Evolutionary conservation across 2,888 invertebrate genomes (phyloP).

Genomic region (Heteropelma amictum): DNA sequence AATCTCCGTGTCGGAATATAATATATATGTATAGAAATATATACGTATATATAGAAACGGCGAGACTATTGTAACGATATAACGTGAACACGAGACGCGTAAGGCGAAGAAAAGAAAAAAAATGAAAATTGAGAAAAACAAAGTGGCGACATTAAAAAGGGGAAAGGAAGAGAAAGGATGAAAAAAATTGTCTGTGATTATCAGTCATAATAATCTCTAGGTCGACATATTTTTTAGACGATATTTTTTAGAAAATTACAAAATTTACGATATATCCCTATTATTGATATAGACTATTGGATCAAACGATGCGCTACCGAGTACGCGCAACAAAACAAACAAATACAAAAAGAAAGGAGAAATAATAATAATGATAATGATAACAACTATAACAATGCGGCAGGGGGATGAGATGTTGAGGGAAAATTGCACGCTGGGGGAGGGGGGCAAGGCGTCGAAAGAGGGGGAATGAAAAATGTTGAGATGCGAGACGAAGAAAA

Average conservation of each 20-base stretch:
- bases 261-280: constrained; percentile 76
- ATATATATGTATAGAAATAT: no score
- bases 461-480: constrained; percentile 48
- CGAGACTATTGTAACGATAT: constrained; percentile 35
- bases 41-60: constrained; percentile 29
- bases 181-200: constrained; percentile 77
- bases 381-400: constrained; percentile 10
- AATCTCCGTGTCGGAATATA: constrained; percentile 39
- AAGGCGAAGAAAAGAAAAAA: constrained; percentile 1
- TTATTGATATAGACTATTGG: constrained; percentile 76
- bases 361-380: constrained; percentile 25
- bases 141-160: constrained; percentile 51
- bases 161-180: constrained; percentile 61
- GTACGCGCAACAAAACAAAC: constrained; percentile 51
- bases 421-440: background rate
- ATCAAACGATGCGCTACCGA: constrained; percentile 67
- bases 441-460: constrained; percentile 38
- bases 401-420: constrained; percentile 58
- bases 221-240: constrained; percentile 77
- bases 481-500: constrained; percentile 55
- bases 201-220: constrained; percentile 78
- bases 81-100: background rate
- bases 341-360: constrained; percentile 37
- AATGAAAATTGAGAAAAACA: constrained; percentile 46
- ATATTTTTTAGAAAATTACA: constrained; percentile 77